Percentiles rank a stretch among this genome's conserved stretches.
Conservation (phyloP, 2,113 vertebrate genomes). For the Oncorhynchus tshawytscha region DNA sequence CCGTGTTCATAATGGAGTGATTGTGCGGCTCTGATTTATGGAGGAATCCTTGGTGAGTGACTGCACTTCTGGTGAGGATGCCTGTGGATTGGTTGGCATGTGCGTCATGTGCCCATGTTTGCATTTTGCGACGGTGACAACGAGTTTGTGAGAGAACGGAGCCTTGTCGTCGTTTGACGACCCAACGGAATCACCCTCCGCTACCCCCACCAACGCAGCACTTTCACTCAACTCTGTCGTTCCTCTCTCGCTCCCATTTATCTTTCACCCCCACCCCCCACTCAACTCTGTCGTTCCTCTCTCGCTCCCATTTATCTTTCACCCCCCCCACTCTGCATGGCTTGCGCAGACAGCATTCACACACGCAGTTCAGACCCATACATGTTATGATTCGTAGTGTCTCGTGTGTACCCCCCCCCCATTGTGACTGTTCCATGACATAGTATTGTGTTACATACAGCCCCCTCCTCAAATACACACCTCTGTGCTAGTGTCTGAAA, state of each 20-base stretch:
- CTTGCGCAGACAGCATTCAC: conserved; percentile 48
- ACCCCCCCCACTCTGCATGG: conserved; percentile 55
- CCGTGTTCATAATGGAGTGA: neutral
- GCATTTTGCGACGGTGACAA: neutral
- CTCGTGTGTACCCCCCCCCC: neutral
- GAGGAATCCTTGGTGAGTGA: neutral
- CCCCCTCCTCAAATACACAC: neutral
- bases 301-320: conserved; percentile 15
- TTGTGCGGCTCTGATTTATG: neutral
- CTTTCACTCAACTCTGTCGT: neutral
- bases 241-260: neutral
- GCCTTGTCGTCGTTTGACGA: neutral
- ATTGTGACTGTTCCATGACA: neutral
- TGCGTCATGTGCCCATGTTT: neutral
- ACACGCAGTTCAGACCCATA: conserved; percentile 14
- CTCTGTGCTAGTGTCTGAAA: neutral
- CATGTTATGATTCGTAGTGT: neutral
- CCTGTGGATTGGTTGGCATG: neutral
- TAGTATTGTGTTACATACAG: conserved; percentile 2
- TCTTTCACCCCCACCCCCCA: conserved; percentile 18
- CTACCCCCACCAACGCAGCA: neutral
- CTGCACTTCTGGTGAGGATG: neutral
- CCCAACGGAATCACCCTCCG: neutral
- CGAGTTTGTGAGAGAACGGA: neutral
- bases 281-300: neutral